phyloP scores from a whole-genome alignment of 1,140 invertebrate species.

The Portunus trituberculatus region DNA sequence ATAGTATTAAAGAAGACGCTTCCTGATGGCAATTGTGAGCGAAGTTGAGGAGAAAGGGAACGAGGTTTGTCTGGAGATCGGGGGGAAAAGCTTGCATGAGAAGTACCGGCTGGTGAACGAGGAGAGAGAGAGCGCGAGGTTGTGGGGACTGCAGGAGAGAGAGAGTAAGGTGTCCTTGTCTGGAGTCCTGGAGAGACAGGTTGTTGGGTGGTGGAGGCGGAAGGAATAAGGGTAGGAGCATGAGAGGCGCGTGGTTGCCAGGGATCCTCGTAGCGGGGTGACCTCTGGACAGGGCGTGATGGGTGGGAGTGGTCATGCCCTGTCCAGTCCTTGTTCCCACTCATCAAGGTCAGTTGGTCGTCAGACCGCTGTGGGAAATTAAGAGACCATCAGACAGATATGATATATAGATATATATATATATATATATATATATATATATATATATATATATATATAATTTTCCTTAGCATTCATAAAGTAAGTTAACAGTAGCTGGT shows the following conservation, averaged over 20 bases:
- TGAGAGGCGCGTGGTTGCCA: constrained; percentile 13
- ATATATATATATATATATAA: neutral
- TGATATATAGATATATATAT: too few relatives aligned
- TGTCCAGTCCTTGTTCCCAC: constrained; percentile 11
- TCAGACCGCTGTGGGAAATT: neutral
- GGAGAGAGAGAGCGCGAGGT: constrained; percentile 56
- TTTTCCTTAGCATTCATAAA: neutral
- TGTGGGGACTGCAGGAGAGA: neutral
- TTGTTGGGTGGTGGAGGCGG: neutral
- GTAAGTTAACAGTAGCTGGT: neutral
- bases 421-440: too few relatives aligned
- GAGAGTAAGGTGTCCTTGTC: neutral
- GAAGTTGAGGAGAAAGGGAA: constrained; percentile 60
- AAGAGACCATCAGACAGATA: neutral
- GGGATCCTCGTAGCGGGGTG: constrained; percentile 22
- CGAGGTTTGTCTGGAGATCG: neutral
- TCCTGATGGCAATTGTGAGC: constrained; percentile 1
- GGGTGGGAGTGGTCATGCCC: neutral
- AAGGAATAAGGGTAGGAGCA: neutral
- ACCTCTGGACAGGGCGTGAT: neutral
- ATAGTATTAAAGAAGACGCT: constrained; percentile 68
- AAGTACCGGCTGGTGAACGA: neutral
- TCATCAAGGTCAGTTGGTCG: neutral
- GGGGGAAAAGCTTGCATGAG: neutral
- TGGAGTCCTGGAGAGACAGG: constrained; percentile 33